Conservation (phyloP, 1,140 invertebrate species). For the Microplitis demolitor region DNA sequence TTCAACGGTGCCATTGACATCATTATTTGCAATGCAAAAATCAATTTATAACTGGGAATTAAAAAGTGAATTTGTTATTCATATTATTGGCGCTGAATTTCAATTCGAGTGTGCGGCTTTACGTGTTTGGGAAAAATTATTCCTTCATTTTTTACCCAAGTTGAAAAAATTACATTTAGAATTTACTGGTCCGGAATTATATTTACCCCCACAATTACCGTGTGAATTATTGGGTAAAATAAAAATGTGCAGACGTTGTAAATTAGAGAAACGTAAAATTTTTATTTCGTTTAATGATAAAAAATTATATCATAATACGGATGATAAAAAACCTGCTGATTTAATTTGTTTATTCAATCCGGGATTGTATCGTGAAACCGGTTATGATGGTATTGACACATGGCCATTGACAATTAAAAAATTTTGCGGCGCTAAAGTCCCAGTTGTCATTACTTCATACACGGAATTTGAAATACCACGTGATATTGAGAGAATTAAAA, state of each 20-base stretch:
- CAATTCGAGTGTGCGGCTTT: conserved; percentile 72
- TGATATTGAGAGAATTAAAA: conserved; percentile 64
- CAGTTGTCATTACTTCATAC: conserved; percentile 70
- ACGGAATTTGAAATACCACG: conserved; percentile 67
- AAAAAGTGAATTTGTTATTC: conserved; percentile 56
- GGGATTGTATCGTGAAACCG: conserved; percentile 69
- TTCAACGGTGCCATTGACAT: conserved; percentile 68
- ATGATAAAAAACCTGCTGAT: conserved; percentile 58
- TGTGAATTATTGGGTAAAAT: conserved; percentile 60
- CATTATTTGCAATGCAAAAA: conserved; percentile 65
- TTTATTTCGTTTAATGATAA: conserved; percentile 63
- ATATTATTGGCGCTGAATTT: conserved; percentile 71
- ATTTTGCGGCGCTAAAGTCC: conserved; percentile 60
- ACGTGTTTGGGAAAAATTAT: conserved; percentile 73
- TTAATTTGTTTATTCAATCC: conserved; percentile 75
- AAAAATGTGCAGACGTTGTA: conserved; percentile 62
- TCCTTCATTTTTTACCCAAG: conserved; percentile 68
- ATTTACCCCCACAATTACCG: conserved; percentile 61
- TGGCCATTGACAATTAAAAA: conserved; percentile 68
- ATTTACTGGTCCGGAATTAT: conserved; percentile 70
- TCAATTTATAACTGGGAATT: conserved; percentile 42
- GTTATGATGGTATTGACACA: conserved; percentile 66
- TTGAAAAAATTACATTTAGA: conserved; percentile 64
- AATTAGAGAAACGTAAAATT: conserved; percentile 53
- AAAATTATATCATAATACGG: conserved; percentile 67